phyloP scores from a whole-genome alignment of 2,113 vertebrate species.

The Podarcis muralis region DNA sequence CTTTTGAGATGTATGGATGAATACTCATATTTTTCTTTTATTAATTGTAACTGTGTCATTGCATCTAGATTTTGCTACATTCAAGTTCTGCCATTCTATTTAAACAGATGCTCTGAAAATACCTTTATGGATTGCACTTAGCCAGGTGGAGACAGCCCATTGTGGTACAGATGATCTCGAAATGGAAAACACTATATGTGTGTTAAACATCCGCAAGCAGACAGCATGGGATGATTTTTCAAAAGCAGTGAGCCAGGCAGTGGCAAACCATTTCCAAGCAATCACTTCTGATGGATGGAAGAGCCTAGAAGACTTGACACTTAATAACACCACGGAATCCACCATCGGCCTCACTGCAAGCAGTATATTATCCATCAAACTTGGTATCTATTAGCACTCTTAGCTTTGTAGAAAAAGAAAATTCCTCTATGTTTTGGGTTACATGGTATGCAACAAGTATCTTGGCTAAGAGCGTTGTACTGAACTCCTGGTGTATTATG shows the following conservation, averaged over 20 bases:
- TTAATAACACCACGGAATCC: slow-evolving; percentile 71
- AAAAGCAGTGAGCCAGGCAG: slow-evolving; percentile 78
- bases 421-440: slow-evolving; percentile 14
- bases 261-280: slow-evolving; percentile 81
- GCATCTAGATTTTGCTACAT: slow-evolving; percentile 12
- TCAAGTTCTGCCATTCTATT: slow-evolving; percentile 54
- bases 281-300: slow-evolving; percentile 82
- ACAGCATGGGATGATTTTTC: slow-evolving; percentile 85
- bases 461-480: slow-evolving; percentile 12
- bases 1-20: not conserved
- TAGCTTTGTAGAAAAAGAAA: slow-evolving; percentile 21
- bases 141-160: slow-evolving; percentile 70
- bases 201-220: slow-evolving; percentile 80
- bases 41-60: not conserved
- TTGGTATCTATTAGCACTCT: slow-evolving; percentile 77
- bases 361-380: slow-evolving; percentile 76
- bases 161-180: slow-evolving; percentile 75
- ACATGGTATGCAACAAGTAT: slow-evolving; percentile 22
- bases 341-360: slow-evolving; percentile 76
- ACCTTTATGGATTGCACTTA: slow-evolving; percentile 79
- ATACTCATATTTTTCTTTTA: not conserved
- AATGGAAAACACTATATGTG: slow-evolving; percentile 76
- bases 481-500: too few species aligned
- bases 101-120: slow-evolving; percentile 82
- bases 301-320: slow-evolving; percentile 71